These are phyloP conservation scores for Mormyrops boulengeri DNA, from an alignment of 2,797 vertebrate genomes.

Conservation along the genomic window DNA sequence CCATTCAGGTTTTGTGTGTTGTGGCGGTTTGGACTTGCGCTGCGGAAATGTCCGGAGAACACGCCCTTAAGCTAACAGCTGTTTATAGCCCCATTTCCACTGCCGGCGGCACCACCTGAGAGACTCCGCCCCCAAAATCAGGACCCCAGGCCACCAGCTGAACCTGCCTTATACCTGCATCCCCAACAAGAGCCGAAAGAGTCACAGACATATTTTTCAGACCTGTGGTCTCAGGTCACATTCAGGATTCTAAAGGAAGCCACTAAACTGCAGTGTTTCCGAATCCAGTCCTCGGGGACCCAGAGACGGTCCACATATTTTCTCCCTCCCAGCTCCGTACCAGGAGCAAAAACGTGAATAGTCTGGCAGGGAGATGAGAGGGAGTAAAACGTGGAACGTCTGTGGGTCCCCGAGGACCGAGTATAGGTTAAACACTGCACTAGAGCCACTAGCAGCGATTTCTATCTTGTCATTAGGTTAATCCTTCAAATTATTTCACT, in stretches of 20 bases:
- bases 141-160: not conserved
- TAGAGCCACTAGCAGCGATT: not conserved
- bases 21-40: not conserved
- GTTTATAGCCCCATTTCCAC: constrained; percentile 12
- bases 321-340: not conserved
- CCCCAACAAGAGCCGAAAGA: not conserved
- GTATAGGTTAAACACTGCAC: not conserved
- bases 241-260: not conserved
- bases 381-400: not conserved
- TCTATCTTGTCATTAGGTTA: not conserved
- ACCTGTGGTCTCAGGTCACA: not conserved
- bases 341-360: not conserved
- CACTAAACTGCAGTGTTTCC: not conserved
- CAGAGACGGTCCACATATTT: not conserved
- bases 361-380: not conserved
- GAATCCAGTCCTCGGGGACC: not conserved
- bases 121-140: not conserved
- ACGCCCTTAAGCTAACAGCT: constrained; percentile 20
- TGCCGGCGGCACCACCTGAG: not conserved
- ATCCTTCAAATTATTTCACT: not conserved
- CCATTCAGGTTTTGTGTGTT: constrained; percentile 4
- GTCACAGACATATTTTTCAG: not conserved
- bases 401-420: not conserved
- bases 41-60: not conserved
- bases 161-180: not conserved